Evolutionary conservation across 2,113 vertebrate genomes (phyloP).

Genomic region (Melanerpes aurifrons): DNA sequence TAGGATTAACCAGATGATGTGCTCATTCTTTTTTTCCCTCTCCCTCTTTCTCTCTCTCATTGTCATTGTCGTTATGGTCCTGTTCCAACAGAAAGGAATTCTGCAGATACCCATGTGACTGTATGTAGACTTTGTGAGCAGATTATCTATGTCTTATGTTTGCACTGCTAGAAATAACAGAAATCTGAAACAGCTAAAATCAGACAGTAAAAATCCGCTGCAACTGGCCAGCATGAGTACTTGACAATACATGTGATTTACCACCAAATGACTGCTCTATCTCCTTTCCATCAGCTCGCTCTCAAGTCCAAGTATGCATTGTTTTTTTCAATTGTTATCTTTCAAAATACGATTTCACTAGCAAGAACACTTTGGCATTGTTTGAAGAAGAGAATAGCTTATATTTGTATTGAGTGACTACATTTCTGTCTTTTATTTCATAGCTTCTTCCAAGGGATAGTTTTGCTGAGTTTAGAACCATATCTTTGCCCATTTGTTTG

Average conservation of each 20-base stretch:
- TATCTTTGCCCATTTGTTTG: slow-evolving; percentile 23
- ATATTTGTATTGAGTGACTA: slow-evolving; percentile 6
- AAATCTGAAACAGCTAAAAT: slow-evolving; percentile 1
- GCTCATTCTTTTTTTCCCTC: neutral
- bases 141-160: neutral
- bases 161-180: neutral
- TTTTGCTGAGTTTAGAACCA: neutral
- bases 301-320: slow-evolving; percentile 25
- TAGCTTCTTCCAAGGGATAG: neutral
- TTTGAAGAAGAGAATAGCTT: neutral
- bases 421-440: neutral
- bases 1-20: slow-evolving; percentile 30
- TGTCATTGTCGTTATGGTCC: rapidly evolving
- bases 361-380: neutral
- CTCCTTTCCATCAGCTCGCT: slow-evolving; percentile 11
- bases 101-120: neutral
- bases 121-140: neutral
- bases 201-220: neutral
- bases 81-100: neutral
- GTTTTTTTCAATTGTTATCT: slow-evolving; percentile 35
- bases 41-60: neutral
- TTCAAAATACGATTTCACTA: slow-evolving; percentile 25
- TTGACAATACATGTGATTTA: slow-evolving; percentile 30
- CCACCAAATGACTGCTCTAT: neutral
- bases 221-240: neutral